These are phyloP conservation scores for Lordiphosa collinella DNA, from an alignment of 1,140 invertebrate species.

Conservation along the genomic window DNA sequence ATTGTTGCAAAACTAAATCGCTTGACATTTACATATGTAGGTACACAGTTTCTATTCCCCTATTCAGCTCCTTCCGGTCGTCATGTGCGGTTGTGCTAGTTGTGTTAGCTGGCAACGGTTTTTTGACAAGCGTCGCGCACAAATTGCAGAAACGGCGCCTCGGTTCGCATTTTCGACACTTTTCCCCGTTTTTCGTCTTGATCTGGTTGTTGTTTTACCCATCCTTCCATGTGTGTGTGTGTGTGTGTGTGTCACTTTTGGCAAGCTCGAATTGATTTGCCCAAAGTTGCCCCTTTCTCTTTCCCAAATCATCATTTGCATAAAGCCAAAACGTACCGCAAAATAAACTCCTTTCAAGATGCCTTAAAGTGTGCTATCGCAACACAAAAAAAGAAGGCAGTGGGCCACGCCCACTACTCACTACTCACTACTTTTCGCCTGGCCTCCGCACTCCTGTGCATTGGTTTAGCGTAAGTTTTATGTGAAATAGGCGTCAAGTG, in stretches of 20 bases:
- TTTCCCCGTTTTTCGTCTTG: constrained; percentile 18
- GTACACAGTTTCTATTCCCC: neutral
- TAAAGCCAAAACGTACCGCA: constrained; percentile 71
- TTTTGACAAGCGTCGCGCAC: constrained; percentile 56
- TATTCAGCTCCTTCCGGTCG: constrained; percentile 3
- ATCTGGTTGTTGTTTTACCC: constrained; percentile 10
- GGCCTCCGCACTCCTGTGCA: neutral
- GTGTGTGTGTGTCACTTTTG: constrained; percentile 54
- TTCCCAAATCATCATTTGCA: constrained; percentile 57
- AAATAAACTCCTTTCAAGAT: constrained; percentile 59
- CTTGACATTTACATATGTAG: too few relatives aligned
- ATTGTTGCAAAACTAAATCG: neutral
- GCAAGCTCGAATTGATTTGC: constrained; percentile 72
- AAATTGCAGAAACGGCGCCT: constrained; percentile 69
- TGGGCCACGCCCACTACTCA: constrained; percentile 36
- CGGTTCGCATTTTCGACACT: constrained; percentile 52
- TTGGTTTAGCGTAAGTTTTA: constrained; percentile 35
- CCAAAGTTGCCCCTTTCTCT: constrained; percentile 39
- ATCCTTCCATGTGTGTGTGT: constrained; percentile 6
- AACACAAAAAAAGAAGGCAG: constrained; percentile 2
- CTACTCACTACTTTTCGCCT: constrained; percentile 14
- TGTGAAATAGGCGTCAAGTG: constrained; percentile 69
- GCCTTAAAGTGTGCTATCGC: constrained; percentile 23
- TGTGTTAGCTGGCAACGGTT: constrained; percentile 23
- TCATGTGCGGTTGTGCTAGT: neutral